Evolutionary conservation across 2,113 vertebrate genomes (phyloP).

Genomic region (Rhombomys opimus): DNA sequence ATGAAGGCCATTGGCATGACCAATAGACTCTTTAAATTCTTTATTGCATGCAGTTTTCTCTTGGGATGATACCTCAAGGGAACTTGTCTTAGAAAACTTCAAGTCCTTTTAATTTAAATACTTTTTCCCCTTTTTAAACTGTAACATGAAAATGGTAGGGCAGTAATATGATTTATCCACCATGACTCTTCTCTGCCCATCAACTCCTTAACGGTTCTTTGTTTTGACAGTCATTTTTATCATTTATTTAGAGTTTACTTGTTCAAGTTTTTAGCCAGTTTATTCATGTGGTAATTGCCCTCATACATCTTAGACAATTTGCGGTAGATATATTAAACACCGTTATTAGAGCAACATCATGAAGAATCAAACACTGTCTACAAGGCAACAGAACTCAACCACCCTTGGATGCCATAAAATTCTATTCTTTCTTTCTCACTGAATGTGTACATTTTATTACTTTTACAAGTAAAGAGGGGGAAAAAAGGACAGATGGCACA

Average conservation of each 20-base stretch:
- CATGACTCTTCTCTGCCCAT: not conserved
- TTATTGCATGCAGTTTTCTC: not conserved
- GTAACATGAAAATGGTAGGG: not conserved
- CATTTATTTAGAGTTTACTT: not conserved
- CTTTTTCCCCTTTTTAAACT: not conserved
- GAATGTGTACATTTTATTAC: conserved; percentile 68
- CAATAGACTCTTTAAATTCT: conserved; percentile 31
- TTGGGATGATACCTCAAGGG: not conserved
- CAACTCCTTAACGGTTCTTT: not conserved
- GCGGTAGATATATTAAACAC: not conserved
- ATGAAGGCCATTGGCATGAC: not conserved
- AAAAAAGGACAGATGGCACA: conserved; percentile 68
- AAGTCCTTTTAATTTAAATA: conserved; percentile 37
- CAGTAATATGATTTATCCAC: not conserved
- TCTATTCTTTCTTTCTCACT: conserved; percentile 61
- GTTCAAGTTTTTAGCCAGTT: not conserved
- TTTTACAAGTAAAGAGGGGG: conserved; percentile 60
- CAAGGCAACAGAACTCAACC: conserved; percentile 31
- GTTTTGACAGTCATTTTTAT: not conserved
- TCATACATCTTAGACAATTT: not conserved
- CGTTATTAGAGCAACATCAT: not conserved
- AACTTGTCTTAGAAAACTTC: not conserved
- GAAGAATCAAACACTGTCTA: conserved; percentile 40
- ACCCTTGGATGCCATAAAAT: conserved; percentile 48
- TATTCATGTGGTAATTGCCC: not conserved